Conservation (phyloP, 2,797 vertebrate species). For the Champsocephalus esox region DNA sequence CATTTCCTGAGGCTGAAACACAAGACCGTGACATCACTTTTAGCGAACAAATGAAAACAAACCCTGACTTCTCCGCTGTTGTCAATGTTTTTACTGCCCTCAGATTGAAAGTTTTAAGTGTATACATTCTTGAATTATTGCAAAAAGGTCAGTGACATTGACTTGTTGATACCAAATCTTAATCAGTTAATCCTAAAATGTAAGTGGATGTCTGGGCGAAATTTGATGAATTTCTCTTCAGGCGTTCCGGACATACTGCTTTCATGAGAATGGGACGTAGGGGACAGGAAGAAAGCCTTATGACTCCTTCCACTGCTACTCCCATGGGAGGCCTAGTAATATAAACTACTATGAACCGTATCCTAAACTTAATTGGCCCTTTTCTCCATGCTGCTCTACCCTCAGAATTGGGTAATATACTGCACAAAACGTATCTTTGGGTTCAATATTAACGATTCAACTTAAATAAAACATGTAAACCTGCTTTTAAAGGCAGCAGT, state of each 20-base stretch:
- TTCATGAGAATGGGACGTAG: no score
- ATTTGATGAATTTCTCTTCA: no score
- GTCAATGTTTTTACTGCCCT: not conserved
- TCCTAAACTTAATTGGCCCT: no score
- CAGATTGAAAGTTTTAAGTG: no score
- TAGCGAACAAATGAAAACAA: not conserved
- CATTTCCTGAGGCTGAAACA: slow-evolving; percentile 97
- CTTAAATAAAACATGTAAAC: not conserved
- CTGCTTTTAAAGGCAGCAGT: not conserved
- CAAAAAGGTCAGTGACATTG: no score
- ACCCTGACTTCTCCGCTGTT: not conserved
- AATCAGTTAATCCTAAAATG: no score
- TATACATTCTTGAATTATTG: no score
- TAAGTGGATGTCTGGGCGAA: no score
- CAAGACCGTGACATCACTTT: slow-evolving; percentile 44
- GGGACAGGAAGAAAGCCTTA: no score
- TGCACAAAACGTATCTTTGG: not conserved
- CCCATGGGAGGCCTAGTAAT: not conserved
- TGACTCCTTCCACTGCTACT: no score
- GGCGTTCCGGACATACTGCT: no score
- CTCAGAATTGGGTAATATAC: not conserved
- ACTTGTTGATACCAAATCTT: no score
- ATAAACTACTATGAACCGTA: not conserved
- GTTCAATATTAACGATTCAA: not conserved
- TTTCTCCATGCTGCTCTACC: not conserved